A percentile compares a stretch with the other conserved stretches of the same genome.
These are phyloP conservation scores for Rostratula benghalensis DNA, from an alignment of 2,113 vertebrate genomes.

Conservation along the genomic window DNA sequence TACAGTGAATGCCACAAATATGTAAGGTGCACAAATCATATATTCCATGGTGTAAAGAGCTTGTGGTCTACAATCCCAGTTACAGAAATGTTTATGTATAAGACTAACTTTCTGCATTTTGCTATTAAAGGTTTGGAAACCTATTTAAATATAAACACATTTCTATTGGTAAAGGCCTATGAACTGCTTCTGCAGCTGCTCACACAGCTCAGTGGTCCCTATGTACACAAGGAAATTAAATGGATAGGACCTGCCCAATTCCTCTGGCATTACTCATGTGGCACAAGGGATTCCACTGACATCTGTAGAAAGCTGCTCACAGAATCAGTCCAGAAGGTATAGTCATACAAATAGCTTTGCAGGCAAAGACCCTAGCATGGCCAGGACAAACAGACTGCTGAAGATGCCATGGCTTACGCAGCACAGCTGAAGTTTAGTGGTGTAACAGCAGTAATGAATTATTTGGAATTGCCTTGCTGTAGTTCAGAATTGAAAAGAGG, in stretches of 20 bases:
- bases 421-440: neutral
- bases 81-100: neutral
- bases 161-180: neutral
- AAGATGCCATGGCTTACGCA: neutral
- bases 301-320: neutral
- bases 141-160: neutral
- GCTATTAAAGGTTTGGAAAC: slow-evolving; percentile 19
- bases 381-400: neutral
- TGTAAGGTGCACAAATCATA: neutral
- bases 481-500: neutral
- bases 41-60: neutral
- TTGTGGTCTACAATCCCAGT: neutral
- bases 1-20: neutral
- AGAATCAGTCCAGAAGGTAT: neutral
- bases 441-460: neutral
- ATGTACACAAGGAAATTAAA: neutral
- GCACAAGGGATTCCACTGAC: neutral
- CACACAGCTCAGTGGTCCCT: neutral
- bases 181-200: neutral
- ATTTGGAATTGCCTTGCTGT: neutral
- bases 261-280: neutral
- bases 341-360: neutral
- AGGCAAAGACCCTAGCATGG: neutral
- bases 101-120: slow-evolving; percentile 4
- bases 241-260: neutral